Conservation (phyloP, 1,140 invertebrate species). For the Saccostrea echinata region DNA sequence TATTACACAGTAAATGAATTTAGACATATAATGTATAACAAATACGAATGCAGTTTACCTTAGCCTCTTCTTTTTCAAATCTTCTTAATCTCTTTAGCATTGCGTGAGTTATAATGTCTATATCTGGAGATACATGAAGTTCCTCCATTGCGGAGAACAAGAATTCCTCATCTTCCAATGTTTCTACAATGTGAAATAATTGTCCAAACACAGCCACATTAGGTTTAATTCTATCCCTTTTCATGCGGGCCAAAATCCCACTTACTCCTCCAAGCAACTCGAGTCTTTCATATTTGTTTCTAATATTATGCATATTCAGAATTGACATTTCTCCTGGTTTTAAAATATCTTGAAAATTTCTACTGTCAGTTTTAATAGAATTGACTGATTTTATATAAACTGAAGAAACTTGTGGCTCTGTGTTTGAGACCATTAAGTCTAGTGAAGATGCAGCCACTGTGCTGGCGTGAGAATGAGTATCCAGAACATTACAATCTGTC, state of each 20-base stretch:
- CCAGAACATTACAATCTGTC: neutral
- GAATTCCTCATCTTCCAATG: conserved; percentile 4
- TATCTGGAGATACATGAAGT: neutral
- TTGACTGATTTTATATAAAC: neutral
- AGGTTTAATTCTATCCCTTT: neutral
- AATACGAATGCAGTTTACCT: neutral
- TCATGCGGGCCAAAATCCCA: neutral
- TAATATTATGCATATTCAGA: neutral
- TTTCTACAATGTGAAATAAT: conserved; percentile 6
- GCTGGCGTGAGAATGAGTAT: neutral
- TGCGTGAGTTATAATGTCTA: conserved; percentile 25
- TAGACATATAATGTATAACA: too few species aligned
- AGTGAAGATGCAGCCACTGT: neutral
- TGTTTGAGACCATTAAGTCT: neutral
- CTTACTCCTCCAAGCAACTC: conserved; percentile 5
- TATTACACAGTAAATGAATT: too few species aligned
- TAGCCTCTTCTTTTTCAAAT: neutral
- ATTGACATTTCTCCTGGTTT: conserved; percentile 11
- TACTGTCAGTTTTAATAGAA: neutral
- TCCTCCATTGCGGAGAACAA: neutral
- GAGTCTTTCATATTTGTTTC: conserved; percentile 3
- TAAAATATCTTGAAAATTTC: conserved; percentile 15
- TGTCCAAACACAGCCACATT: conserved; percentile 19
- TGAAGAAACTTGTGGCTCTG: neutral
- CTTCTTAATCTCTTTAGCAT: conserved; percentile 27